Evolutionary conservation across 1,140 invertebrate genomes (phyloP).

Genomic region (Papilio glaucus): DNA sequence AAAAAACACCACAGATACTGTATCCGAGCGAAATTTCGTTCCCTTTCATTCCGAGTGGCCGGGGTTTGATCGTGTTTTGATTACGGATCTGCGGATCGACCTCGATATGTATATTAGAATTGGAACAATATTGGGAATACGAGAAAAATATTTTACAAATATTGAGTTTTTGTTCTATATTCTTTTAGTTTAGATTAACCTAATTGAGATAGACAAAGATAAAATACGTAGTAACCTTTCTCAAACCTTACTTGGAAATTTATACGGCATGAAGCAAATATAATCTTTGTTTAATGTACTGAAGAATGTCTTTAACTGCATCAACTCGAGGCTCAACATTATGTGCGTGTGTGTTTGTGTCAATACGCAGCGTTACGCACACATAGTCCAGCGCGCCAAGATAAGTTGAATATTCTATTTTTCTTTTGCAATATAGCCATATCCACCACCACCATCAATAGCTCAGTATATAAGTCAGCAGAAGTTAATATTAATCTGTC

Average conservation of each 20-base stretch:
- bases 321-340: too few relatives aligned
- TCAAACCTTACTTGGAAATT: too few relatives aligned
- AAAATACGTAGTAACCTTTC: too few relatives aligned
- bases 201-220: too few relatives aligned
- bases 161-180: neutral
- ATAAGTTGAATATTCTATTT: neutral
- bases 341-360: too few relatives aligned
- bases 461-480: conserved; percentile 4
- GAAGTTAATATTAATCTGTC: neutral
- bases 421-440: neutral
- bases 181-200: too few relatives aligned
- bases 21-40: conserved; percentile 25
- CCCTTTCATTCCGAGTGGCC: conserved; percentile 17
- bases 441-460: neutral
- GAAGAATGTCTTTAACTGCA: too few relatives aligned
- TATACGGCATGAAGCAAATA: too few relatives aligned
- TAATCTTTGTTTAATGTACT: too few relatives aligned
- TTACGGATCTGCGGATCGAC: conserved; percentile 32
- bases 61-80: conserved; percentile 28
- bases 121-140: conserved; percentile 9
- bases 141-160: conserved; percentile 27
- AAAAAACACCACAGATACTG: neutral
- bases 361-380: neutral
- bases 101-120: conserved; percentile 30
- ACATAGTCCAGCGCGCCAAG: neutral